Evolutionary conservation across 2,888 invertebrate species (phyloP), one percentile per base, ranked within the genome.

Genomic region (Lordiphosa fenestrarum): DNA sequence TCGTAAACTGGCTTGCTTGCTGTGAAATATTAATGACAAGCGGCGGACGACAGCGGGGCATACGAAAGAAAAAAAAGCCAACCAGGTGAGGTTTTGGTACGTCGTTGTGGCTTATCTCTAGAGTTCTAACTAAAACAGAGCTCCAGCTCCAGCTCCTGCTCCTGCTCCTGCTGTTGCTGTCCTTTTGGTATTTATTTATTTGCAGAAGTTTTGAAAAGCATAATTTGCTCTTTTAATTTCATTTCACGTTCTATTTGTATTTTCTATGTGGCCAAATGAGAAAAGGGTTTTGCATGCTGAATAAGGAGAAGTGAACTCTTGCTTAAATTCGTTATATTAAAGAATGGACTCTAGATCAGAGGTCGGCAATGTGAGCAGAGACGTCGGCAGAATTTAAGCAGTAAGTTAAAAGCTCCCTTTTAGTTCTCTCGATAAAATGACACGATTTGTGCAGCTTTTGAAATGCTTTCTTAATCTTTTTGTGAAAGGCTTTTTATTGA

Each of bases 1-100:
- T 41, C 33, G 53, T 44, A 21, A 10, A 12, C 12, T 15, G 30
- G 52, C 36, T 37, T 12, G 35, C 10, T 57, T 23, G 42, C 37
- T 74, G 68, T 78, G 73, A 80, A 78, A 78, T 83, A 78, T 78
- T 78, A 78, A 78, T 80, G 81, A 80, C 76, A 76, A 69, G 53
- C 56, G 19, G 42, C 38, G 39, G 13, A 21, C 19, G 12, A 25
- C 48, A 15, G 33, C 46, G 21, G 38, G 46, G 66, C 44, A 52
- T 65, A 58, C 58, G 56, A 69, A 78, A 76, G 57, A 73, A 73
- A 48, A 37, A 33, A 58, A 65, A 59, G 59, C 58, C 53, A 67
- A 71, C 50, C 50, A 53, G 58, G 48, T 35, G 30, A 66, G 64
- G 64, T 61, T 61, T 60, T 51, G 49, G 44, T 38, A 44, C 7